phyloP scores from a whole-genome alignment of 2,113 vertebrate genomes.

The Hoplias malabaricus region DNA sequence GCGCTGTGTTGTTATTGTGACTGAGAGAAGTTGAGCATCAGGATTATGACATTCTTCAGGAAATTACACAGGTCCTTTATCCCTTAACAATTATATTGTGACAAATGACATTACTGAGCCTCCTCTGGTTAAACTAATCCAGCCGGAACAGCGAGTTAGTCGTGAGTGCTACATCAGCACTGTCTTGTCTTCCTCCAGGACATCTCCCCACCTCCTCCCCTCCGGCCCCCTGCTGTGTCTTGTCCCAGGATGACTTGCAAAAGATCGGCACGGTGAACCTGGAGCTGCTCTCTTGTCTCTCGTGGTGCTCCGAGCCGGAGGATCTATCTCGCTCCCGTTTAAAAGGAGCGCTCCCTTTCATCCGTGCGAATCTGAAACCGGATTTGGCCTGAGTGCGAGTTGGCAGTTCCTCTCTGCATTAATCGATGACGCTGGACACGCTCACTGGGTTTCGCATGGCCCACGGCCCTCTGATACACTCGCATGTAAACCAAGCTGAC shows the following conservation, averaged over 20 bases:
- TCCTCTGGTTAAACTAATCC: not conserved
- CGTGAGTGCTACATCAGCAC: not conserved
- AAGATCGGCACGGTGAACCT: constrained; percentile 44
- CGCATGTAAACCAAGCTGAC: constrained; percentile 47
- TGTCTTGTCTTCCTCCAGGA: not conserved
- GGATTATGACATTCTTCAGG: not conserved
- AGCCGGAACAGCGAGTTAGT: not conserved
- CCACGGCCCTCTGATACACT: constrained; percentile 35
- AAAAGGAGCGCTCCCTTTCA: constrained; percentile 53
- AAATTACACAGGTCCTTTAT: no score
- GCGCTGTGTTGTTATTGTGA: not conserved
- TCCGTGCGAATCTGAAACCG: constrained; percentile 51
- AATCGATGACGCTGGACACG: constrained; percentile 40
- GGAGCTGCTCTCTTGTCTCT: constrained; percentile 51
- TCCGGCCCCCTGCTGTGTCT: not conserved
- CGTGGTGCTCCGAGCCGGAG: constrained; percentile 41
- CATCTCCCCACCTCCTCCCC: not conserved
- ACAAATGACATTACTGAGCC: not conserved
- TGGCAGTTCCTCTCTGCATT: constrained; percentile 39
- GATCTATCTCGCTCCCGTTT: constrained; percentile 50
- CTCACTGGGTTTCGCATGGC: constrained; percentile 31
- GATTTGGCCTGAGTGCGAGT: constrained; percentile 51
- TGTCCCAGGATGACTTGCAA: constrained; percentile 47
- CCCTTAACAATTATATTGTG: not conserved
- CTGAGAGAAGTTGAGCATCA: not conserved